These are phyloP conservation scores for Apocrypta bakeri DNA, from an alignment of 1,140 invertebrate genomes.

Conservation along the genomic window DNA sequence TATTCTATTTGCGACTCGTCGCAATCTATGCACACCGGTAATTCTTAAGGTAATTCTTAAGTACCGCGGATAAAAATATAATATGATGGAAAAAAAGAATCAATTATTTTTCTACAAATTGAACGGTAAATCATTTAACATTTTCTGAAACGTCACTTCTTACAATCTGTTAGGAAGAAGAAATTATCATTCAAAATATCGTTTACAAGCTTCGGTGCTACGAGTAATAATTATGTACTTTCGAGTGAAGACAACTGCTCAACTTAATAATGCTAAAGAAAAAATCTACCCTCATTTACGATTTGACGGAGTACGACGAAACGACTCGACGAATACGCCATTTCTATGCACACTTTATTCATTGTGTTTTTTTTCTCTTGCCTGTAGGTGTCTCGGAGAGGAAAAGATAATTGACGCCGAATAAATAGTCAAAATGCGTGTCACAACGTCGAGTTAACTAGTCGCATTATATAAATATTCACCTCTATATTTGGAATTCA, in stretches of 20 bases:
- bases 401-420: not conserved
- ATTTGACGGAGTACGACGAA: not conserved
- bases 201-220: too few relatives aligned
- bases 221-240: too few relatives aligned
- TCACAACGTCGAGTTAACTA: not conserved
- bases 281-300: not conserved
- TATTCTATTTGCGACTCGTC: not conserved
- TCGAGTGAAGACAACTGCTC: too few relatives aligned
- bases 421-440: not conserved
- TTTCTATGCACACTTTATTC: not conserved
- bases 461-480: not conserved
- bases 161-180: not conserved
- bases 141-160: not conserved
- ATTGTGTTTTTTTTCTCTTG: not conserved
- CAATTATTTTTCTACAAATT: not conserved
- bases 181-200: not conserved
- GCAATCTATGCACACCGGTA: not conserved
- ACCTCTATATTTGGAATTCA: conserved; percentile 13
- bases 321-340: not conserved
- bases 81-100: not conserved
- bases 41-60: not conserved
- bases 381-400: not conserved
- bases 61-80: not conserved
- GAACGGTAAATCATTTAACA: not conserved
- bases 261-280: too few relatives aligned